Evolutionary conservation across 2,888 invertebrate genomes (phyloP).

Genomic region (Macrophya annulata): DNA sequence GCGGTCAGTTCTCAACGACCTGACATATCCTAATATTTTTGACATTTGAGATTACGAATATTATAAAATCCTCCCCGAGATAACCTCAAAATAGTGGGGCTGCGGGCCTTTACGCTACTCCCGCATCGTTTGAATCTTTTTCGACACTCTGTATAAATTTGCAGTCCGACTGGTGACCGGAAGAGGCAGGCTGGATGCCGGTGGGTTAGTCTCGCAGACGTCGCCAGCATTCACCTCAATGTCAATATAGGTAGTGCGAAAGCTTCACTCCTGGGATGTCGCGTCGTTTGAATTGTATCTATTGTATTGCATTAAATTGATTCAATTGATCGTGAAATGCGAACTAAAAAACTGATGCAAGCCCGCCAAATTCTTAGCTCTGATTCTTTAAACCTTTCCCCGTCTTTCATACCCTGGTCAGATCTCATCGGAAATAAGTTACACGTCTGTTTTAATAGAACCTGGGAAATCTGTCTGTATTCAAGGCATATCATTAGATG

Average conservation of each 20-base stretch:
- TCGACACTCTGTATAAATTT: background rate
- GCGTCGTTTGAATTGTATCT: background rate
- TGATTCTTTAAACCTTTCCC: background rate
- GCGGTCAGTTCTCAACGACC: background rate
- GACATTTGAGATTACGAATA: background rate
- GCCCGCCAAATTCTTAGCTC: background rate
- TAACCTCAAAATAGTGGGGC: background rate
- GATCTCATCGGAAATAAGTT: background rate
- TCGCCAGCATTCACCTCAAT: background rate
- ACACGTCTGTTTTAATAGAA: background rate
- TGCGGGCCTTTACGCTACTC: background rate
- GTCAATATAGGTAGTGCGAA: background rate
- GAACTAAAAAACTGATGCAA: background rate
- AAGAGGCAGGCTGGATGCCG: background rate
- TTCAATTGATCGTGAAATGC: background rate
- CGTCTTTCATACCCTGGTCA: background rate
- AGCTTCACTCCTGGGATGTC: no score
- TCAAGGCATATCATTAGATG: background rate
- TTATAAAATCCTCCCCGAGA: background rate
- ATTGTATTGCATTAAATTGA: background rate
- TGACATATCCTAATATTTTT: background rate
- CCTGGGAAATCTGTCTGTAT: background rate
- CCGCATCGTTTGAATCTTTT: background rate
- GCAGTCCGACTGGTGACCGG: constrained; percentile 15
- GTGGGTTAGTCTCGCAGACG: background rate